These are phyloP conservation scores for Rhagoletis pomonella DNA, from an alignment of 1,140 invertebrate genomes.

Conservation along the genomic window DNA sequence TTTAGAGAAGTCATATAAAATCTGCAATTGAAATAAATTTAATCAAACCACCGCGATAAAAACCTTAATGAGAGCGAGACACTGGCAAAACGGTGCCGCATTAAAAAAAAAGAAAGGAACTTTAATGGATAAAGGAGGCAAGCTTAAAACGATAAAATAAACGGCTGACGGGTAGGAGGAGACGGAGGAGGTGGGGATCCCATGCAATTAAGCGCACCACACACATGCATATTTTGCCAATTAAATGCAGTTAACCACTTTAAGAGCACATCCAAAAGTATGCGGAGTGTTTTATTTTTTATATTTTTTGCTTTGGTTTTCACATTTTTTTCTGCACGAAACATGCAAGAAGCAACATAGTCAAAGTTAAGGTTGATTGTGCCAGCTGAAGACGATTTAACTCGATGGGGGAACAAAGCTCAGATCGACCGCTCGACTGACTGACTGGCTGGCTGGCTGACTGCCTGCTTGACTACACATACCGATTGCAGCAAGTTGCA, in stretches of 20 bases:
- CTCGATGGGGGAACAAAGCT: slow-evolving; percentile 18
- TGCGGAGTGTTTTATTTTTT: not conserved
- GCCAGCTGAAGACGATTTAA: slow-evolving; percentile 16
- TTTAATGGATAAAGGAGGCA: slow-evolving; percentile 43
- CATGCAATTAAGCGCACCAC: slow-evolving; percentile 47
- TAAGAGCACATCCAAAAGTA: slow-evolving; percentile 47
- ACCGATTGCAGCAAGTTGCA: not conserved
- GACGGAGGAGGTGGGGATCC: not conserved
- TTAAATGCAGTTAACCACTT: slow-evolving; percentile 51
- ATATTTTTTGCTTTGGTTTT: not conserved
- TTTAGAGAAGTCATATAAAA: slow-evolving; percentile 47
- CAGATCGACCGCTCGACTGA: not conserved
- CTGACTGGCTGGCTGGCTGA: not conserved
- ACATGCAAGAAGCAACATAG: not conserved
- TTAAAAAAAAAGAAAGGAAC: not conserved
- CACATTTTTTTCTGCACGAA: not conserved
- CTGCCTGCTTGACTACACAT: not conserved
- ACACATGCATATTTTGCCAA: slow-evolving; percentile 44
- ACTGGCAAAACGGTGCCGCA: not conserved
- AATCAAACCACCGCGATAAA: slow-evolving; percentile 42
- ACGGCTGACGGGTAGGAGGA: slow-evolving; percentile 12
- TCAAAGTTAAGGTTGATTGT: slow-evolving; percentile 49
- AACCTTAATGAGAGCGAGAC: slow-evolving; percentile 33
- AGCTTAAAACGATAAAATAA: slow-evolving; percentile 41
- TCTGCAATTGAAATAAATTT: slow-evolving; percentile 46